These are phyloP conservation scores for Morpho deidamia DNA, from an alignment of 2,888 invertebrate genomes.

Conservation along the genomic window DNA sequence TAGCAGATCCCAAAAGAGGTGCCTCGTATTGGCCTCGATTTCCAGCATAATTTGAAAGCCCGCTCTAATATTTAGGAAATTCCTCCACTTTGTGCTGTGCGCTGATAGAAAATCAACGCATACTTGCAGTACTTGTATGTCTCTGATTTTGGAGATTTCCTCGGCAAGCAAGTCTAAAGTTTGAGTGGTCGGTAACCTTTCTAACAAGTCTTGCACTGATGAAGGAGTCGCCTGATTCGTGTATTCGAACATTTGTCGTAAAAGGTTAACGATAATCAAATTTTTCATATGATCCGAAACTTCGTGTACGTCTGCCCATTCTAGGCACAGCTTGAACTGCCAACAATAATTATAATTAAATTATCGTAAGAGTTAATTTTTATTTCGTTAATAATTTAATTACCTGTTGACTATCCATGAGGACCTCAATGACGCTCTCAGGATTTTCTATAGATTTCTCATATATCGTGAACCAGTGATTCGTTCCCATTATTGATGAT, in stretches of 20 bases:
- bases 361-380: background rate
- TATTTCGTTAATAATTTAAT: background rate
- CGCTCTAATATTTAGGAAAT: slow-evolving; percentile 80
- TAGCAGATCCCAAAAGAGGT: slow-evolving; percentile 81
- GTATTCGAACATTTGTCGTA: slow-evolving; percentile 77
- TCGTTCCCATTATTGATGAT: slow-evolving; percentile 70
- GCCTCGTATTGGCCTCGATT: slow-evolving; percentile 76
- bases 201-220: slow-evolving; percentile 74
- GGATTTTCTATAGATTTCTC: slow-evolving; percentile 74
- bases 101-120: slow-evolving; percentile 80
- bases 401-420: slow-evolving; percentile 77
- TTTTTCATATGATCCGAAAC: slow-evolving; percentile 76
- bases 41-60: slow-evolving; percentile 83
- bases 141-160: slow-evolving; percentile 80
- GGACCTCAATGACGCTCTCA: slow-evolving; percentile 69
- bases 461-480: slow-evolving; percentile 80
- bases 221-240: slow-evolving; percentile 61
- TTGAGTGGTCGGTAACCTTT: slow-evolving; percentile 77
- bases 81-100: slow-evolving; percentile 64
- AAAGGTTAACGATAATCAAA: slow-evolving; percentile 70
- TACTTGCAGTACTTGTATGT: slow-evolving; percentile 81
- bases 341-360: slow-evolving; percentile 31
- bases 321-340: slow-evolving; percentile 81
- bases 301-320: slow-evolving; percentile 83
- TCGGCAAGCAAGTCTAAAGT: slow-evolving; percentile 80